These are phyloP conservation scores for Choloepus didactylus DNA, from an alignment of 2,797 vertebrate genomes.

Conservation along the genomic window DNA sequence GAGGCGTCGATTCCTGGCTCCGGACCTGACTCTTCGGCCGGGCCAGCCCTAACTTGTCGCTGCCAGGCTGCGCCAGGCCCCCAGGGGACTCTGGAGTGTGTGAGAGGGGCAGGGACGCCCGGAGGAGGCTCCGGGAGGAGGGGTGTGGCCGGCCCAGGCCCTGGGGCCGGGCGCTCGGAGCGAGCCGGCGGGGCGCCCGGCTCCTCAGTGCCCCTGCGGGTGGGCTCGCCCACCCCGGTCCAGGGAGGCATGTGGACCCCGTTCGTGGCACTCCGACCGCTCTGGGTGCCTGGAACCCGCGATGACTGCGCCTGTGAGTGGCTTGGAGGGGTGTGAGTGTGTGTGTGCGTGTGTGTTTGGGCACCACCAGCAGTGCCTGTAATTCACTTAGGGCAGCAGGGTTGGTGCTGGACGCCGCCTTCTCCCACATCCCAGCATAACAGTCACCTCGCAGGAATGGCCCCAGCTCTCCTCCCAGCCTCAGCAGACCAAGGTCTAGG, in stretches of 20 bases:
- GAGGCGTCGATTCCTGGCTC: constrained; percentile 61
- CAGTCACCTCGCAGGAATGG: constrained; percentile 64
- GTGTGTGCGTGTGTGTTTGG: not conserved
- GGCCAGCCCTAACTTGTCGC: constrained; percentile 78
- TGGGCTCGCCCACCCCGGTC: not conserved
- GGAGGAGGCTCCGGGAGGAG: constrained; percentile 62
- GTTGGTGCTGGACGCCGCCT: constrained; percentile 51
- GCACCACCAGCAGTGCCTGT: constrained; percentile 53
- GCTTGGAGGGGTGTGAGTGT: not conserved
- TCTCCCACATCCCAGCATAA: constrained; percentile 70
- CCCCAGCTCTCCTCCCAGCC: constrained; percentile 41
- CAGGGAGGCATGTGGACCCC: too few species aligned
- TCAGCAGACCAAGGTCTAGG: not conserved
- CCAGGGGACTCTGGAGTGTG: constrained; percentile 77
- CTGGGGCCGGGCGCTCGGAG: constrained; percentile 49
- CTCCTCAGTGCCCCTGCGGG: constrained; percentile 17
- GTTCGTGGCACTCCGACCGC: constrained; percentile 1
- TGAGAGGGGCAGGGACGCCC: constrained; percentile 60
- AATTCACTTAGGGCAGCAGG: constrained; percentile 66
- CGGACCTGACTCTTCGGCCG: constrained; percentile 29
- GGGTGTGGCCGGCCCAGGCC: constrained; percentile 83
- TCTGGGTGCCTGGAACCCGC: constrained; percentile 43
- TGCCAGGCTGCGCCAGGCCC: constrained; percentile 61
- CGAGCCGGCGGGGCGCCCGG: not conserved
- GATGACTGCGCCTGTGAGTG: constrained; percentile 57